Conservation (phyloP, 2,888 invertebrate genomes). For the Oscheius myriophilus region DNA sequence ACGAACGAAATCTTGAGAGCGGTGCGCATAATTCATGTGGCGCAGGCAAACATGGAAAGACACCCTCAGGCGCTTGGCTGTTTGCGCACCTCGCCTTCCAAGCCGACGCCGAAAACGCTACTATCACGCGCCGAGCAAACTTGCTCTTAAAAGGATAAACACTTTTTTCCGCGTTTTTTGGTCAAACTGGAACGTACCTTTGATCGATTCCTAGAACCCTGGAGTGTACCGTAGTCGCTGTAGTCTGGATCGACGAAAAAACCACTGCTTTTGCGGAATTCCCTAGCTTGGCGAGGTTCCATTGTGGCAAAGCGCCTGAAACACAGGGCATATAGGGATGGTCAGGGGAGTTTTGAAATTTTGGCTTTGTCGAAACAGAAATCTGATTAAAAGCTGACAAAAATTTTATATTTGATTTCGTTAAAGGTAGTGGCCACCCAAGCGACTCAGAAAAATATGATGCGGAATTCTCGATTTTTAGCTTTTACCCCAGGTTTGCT, state of each 20-base stretch:
- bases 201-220: constrained; percentile 6
- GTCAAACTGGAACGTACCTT: constrained; percentile 16
- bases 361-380: no score
- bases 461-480: no score
- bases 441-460: no score
- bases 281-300: constrained; percentile 28
- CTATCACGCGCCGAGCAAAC: constrained; percentile 17
- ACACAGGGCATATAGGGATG: no score
- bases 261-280: constrained; percentile 23
- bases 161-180: background rate
- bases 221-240: constrained; percentile 20
- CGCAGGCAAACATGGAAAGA: constrained; percentile 29
- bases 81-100: constrained; percentile 30
- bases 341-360: no score
- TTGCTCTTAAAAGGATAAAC: background rate
- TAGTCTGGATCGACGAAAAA: constrained; percentile 27
- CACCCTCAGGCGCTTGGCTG: constrained; percentile 30
- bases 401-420: no score
- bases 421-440: no score
- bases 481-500: no score
- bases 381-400: no score
- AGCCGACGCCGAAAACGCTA: constrained; percentile 30
- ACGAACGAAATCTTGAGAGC: constrained; percentile 27
- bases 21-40: constrained; percentile 28
- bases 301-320: constrained; percentile 32